These are phyloP conservation scores for Naja naja DNA, from an alignment of 2,113 vertebrate species.

Conservation along the genomic window DNA sequence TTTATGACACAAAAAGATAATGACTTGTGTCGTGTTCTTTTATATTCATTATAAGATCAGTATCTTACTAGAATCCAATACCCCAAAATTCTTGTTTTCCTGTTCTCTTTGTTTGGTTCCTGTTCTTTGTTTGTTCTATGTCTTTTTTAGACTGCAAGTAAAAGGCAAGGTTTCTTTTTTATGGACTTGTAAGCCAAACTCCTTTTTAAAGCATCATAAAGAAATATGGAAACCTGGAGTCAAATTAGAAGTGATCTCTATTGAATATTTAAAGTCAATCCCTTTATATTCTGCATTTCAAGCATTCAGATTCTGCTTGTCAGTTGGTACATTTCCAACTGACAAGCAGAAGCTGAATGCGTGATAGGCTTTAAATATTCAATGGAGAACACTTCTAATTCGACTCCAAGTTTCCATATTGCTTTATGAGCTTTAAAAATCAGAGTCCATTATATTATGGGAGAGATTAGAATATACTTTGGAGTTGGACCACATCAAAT, in stretches of 20 bases:
- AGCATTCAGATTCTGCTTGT: background rate
- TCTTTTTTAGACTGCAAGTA: background rate
- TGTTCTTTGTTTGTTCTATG: background rate
- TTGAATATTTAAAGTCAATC: background rate
- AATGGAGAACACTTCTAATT: background rate
- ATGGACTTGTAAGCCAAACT: background rate
- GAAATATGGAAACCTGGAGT: background rate
- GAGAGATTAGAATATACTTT: background rate
- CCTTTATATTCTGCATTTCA: background rate
- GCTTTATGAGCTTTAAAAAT: background rate
- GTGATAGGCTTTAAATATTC: background rate
- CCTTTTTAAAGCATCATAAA: background rate
- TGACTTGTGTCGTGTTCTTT: background rate
- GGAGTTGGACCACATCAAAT: background rate
- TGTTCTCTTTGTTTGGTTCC: background rate
- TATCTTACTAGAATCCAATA: background rate
- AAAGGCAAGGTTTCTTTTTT: background rate
- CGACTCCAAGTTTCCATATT: background rate
- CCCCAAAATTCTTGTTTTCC: background rate
- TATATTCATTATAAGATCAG: background rate
- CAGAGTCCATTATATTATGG: too few relatives aligned
- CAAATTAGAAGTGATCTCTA: background rate
- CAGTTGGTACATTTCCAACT: background rate
- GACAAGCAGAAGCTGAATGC: background rate
- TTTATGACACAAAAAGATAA: background rate